Conservation (phyloP, 2,888 invertebrate genomes). For the Andrena flavipes region DNA sequence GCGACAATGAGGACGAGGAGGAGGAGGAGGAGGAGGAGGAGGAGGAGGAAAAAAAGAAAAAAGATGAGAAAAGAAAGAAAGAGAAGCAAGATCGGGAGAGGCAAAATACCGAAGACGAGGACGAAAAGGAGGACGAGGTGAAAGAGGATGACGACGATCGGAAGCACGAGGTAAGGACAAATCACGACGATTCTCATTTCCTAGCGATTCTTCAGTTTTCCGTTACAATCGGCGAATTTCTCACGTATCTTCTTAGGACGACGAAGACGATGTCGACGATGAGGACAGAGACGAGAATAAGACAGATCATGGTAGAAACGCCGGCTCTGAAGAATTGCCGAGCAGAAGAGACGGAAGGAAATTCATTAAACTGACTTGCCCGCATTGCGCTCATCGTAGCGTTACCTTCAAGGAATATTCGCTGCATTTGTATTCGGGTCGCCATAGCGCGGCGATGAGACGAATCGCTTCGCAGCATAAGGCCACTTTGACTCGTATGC, state of each 20-base stretch:
- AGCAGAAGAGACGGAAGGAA: constrained; percentile 83
- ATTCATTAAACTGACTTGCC: constrained; percentile 91
- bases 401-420: constrained; percentile 91
- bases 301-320: constrained; percentile 81
- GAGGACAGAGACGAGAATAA: constrained; percentile 78
- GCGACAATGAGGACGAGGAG: constrained; percentile 80
- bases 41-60: constrained; percentile 80
- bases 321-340: constrained; percentile 81
- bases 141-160: constrained; percentile 77
- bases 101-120: constrained; percentile 86
- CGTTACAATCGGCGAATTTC: constrained; percentile 8
- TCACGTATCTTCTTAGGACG: constrained; percentile 55
- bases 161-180: constrained; percentile 72
- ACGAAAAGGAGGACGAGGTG: constrained; percentile 83
- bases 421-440: constrained; percentile 90
- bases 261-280: constrained; percentile 81
- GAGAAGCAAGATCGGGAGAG: constrained; percentile 86
- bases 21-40: constrained; percentile 65
- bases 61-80: constrained; percentile 82
- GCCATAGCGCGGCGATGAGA: constrained; percentile 91
- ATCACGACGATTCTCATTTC: background rate
- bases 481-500: constrained; percentile 91
- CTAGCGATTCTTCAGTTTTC: constrained; percentile 3
- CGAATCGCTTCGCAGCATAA: constrained; percentile 91
- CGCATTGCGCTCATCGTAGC: constrained; percentile 91